A percentile compares a stretch with the other conserved stretches of the same genome.
Evolutionary conservation across 2,888 invertebrate genomes (phyloP).

Genomic region (Lycophotia porphyrea): DNA sequence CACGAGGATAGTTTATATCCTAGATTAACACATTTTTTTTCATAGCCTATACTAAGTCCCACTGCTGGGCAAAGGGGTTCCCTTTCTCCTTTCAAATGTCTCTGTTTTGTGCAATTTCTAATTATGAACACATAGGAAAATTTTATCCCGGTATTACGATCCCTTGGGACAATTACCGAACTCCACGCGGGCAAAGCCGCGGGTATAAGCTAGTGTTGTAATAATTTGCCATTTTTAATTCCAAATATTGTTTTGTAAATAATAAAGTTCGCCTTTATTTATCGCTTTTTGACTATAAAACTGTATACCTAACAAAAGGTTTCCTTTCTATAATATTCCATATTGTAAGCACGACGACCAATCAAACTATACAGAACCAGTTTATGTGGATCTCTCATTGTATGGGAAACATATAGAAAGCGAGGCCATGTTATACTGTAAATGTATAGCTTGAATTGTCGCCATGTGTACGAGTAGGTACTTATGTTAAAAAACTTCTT

Average conservation of each 20-base stretch:
- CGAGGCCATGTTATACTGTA: too few relatives aligned
- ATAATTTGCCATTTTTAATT: constrained; percentile 3
- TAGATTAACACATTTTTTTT: not conserved
- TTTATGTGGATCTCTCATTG: too few relatives aligned
- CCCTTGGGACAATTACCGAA: not conserved
- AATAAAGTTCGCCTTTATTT: not conserved
- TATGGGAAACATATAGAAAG: too few relatives aligned
- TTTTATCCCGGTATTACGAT: not conserved
- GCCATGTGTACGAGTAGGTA: too few relatives aligned
- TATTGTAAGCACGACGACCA: too few relatives aligned
- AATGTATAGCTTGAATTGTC: too few relatives aligned
- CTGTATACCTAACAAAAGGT: not conserved
- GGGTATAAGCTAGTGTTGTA: not conserved
- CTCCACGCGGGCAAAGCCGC: not conserved
- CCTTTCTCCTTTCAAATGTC: too few relatives aligned
- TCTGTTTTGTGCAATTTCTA: too few relatives aligned
- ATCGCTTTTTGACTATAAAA: not conserved
- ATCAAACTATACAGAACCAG: too few relatives aligned
- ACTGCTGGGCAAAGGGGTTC: too few relatives aligned
- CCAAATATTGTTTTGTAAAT: constrained; percentile 14
- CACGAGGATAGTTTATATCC: not conserved
- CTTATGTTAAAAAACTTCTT: not conserved
- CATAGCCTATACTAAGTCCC: too few relatives aligned
- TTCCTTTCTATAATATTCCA: not conserved
- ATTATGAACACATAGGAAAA: too few relatives aligned